Conservation (phyloP, 2,113 vertebrate species). For the Rhinolophus sinicus region DNA sequence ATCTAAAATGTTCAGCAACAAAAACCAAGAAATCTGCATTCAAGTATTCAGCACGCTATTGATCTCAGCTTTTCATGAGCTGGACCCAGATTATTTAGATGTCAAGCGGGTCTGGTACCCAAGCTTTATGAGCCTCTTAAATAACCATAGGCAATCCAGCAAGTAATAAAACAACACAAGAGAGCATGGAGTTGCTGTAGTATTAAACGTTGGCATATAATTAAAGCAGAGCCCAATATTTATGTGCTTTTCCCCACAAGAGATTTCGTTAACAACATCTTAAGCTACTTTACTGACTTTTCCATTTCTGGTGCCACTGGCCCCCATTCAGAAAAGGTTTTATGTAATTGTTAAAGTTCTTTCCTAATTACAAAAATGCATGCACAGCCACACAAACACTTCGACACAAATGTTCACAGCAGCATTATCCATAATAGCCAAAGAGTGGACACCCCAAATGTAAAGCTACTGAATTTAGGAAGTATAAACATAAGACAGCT, state of each 20-base stretch:
- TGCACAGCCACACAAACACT: not conserved
- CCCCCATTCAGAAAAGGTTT: slow-evolving; percentile 22
- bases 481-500: not conserved
- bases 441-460: not conserved
- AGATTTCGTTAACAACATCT: slow-evolving; percentile 48
- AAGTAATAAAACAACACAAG: slow-evolving; percentile 49
- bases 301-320: slow-evolving; percentile 50
- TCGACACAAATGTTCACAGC: not conserved
- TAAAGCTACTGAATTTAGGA: not conserved
- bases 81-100: slow-evolving; percentile 62
- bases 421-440: not conserved
- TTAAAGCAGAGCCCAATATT: slow-evolving; percentile 56
- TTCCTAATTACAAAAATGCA: not conserved
- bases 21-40: slow-evolving; percentile 30
- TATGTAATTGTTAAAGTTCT: not conserved
- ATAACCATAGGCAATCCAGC: slow-evolving; percentile 53
- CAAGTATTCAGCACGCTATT: slow-evolving; percentile 39
- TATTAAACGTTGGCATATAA: slow-evolving; percentile 45
- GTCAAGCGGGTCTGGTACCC: slow-evolving; percentile 66
- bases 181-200: not conserved
- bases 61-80: slow-evolving; percentile 71
- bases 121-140: slow-evolving; percentile 72
- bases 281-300: slow-evolving; percentile 62
- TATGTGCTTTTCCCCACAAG: not conserved
- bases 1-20: not conserved